These are phyloP conservation scores for Agrotis ipsilon DNA, from an alignment of 2,888 invertebrate species.

Conservation along the genomic window DNA sequence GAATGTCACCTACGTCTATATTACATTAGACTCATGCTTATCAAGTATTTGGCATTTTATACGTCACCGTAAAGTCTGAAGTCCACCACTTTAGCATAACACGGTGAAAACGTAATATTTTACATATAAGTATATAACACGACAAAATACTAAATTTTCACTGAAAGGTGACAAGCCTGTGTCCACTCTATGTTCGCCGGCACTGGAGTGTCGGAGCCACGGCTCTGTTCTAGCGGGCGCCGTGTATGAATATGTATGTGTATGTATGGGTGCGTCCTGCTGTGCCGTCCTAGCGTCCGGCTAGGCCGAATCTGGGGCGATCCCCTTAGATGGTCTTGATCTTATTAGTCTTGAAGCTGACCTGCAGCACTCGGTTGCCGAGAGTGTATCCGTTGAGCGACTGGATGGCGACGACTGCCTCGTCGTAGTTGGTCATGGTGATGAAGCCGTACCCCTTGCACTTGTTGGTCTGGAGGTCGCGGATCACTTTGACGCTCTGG, in stretches of 20 bases:
- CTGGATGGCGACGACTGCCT: constrained; percentile 97
- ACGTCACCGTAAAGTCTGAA: constrained; percentile 63
- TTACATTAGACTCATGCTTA: constrained; percentile 62
- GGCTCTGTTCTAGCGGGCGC: constrained; percentile 35
- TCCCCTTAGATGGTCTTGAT: constrained; percentile 93
- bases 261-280: constrained; percentile 90
- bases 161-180: constrained; percentile 61
- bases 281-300: constrained; percentile 90
- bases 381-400: constrained; percentile 97
- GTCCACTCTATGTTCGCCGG: constrained; percentile 50
- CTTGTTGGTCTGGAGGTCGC: constrained; percentile 97
- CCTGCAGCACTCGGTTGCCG: constrained; percentile 97
- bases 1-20: constrained; percentile 54
- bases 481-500: constrained; percentile 97
- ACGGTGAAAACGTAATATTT: constrained; percentile 68
- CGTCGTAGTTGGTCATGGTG: constrained; percentile 98
- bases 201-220: constrained; percentile 26
- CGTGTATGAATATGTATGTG: constrained; percentile 59
- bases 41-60: constrained; percentile 65
- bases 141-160: constrained; percentile 67
- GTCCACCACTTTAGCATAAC: constrained; percentile 60
- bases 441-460: constrained; percentile 99
- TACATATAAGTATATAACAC: constrained; percentile 57
- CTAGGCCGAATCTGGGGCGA: constrained; percentile 82
- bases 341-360: constrained; percentile 97